Evolutionary conservation across 2,113 vertebrate genomes (phyloP), one percentile per base, ranked within the genome.

Genomic region (Amblyornis subalaris): DNA sequence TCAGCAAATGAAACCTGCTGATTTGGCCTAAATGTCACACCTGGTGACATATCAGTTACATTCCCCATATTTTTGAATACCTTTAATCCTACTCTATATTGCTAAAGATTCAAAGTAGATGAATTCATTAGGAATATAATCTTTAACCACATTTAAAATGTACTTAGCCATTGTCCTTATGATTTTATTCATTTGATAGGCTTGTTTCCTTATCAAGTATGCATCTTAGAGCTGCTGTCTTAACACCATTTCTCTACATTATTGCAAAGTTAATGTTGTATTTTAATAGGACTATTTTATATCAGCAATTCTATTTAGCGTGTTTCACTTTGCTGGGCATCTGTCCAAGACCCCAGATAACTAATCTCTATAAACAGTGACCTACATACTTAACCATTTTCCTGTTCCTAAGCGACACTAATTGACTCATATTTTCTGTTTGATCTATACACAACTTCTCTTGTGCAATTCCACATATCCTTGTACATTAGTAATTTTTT

Each of bases 201-300:
- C 25, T 69, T 83, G 85, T 65, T 82, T 80, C 55, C 60, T 53
- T 74, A 72, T 42, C 28, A 58, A 76, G 50, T 33, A 53, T 9
- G 15, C 42, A 58, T 62, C 74, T 90, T 74, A 77, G 7, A 77
- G 22, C 35, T 84, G 38, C 28, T 55, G 35, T 18, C 67, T 36
- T 86, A 69, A 74, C 25, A 82, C 50, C 47, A 69, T 51, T 84
- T 76, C 35, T 83, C 60, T 31, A 29, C 21, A 78, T 80, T 85
- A 73, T 25, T 74, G 53, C 38, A 71, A 90, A 94, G 50, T 51
- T 53, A 85, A 55, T 81, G 18, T 51, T 90, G 85, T 58, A 62
- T 77, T 94, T 85, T 74, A 94, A 88, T 60, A 84, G 53, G 58
- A 75, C 72, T 92, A 53, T 67, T 92, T 88, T 77, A 53, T 80